Evolutionary conservation across 2,797 vertebrate species (phyloP).

Genomic region (Pachyuromys duprasi): DNA sequence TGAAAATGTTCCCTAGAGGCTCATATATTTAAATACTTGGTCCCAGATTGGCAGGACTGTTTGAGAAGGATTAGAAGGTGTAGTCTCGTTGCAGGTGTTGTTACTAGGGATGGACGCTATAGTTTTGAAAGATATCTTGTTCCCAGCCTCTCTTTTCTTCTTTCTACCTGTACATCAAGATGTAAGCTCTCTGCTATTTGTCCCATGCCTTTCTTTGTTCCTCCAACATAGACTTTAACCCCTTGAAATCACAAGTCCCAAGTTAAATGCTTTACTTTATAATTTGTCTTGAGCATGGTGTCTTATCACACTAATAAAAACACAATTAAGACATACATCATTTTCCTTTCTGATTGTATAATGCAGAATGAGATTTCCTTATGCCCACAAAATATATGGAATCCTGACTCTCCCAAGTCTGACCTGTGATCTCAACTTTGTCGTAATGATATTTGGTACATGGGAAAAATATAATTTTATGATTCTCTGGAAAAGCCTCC

Average conservation of each 20-base stretch:
- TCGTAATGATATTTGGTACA: background rate
- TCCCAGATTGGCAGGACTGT: background rate
- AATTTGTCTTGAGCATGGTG: background rate
- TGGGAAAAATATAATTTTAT: slow-evolving; percentile 72
- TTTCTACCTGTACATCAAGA: background rate
- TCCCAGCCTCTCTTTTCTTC: background rate
- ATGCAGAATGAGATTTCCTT: background rate
- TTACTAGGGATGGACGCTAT: background rate
- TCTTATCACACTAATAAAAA: background rate
- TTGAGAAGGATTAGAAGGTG: background rate
- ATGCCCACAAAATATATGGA: background rate
- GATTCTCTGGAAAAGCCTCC: slow-evolving; percentile 90
- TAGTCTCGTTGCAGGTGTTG: background rate
- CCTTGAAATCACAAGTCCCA: background rate
- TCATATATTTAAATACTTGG: background rate
- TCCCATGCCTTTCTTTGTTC: background rate
- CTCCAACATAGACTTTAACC: background rate
- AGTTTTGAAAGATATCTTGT: background rate
- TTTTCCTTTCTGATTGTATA: background rate
- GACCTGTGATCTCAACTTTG: background rate
- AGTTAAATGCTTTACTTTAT: background rate
- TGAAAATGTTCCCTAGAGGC: too few species aligned
- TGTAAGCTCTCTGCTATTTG: background rate
- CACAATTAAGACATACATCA: background rate
- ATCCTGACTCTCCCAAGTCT: background rate